These are phyloP conservation scores for Rousettus leschenaultii DNA, from an alignment of 2,113 vertebrate species.

Conservation along the genomic window DNA sequence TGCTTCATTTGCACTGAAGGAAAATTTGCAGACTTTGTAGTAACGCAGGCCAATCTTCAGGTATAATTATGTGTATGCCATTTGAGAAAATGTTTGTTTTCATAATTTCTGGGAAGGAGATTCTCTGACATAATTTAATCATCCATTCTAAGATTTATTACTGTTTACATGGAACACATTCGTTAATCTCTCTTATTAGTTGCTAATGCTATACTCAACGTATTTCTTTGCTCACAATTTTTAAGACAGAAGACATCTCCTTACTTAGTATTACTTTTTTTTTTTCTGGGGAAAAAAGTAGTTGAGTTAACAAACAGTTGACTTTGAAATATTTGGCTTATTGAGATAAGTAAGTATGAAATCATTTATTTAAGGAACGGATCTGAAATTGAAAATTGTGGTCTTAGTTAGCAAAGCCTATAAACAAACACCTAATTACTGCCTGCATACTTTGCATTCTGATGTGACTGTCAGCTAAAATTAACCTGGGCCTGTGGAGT, in stretches of 20 bases:
- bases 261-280: neutral
- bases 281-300: neutral
- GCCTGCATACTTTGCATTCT: neutral
- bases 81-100: constrained; percentile 22
- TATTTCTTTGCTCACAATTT: neutral
- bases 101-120: constrained; percentile 7
- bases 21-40: neutral
- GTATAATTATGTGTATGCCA: neutral
- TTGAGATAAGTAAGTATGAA: constrained; percentile 34
- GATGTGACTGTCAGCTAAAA: neutral
- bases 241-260: neutral
- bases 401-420: constrained; percentile 9
- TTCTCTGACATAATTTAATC: neutral
- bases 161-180: neutral
- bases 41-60: neutral
- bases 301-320: neutral
- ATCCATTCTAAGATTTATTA: neutral
- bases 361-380: neutral
- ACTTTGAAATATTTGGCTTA: constrained; percentile 38
- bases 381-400: constrained; percentile 30
- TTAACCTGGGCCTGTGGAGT: neutral
- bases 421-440: neutral
- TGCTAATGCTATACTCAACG: neutral
- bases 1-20: neutral
- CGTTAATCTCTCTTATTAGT: neutral